These are phyloP conservation scores for Oncorhynchus mykiss DNA, from an alignment of 2,113 vertebrate species.

Conservation along the genomic window DNA sequence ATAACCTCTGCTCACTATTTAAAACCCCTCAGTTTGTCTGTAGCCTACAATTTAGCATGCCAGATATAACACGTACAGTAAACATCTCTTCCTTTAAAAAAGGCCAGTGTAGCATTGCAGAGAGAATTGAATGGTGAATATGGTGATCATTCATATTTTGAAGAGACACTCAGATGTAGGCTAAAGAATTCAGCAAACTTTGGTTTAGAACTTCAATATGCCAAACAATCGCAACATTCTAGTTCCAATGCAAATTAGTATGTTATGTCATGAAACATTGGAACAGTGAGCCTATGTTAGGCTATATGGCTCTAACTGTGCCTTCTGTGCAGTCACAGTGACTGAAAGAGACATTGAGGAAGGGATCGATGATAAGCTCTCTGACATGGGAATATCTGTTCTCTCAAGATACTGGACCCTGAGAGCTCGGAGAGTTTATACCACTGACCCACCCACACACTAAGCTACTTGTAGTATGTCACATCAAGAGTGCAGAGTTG, in stretches of 20 bases:
- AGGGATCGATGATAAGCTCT: conserved; percentile 57
- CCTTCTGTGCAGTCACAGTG: too few relatives aligned
- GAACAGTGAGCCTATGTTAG: too few relatives aligned
- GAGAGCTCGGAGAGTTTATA: conserved; percentile 47
- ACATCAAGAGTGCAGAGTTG: too few relatives aligned
- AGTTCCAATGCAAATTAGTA: too few relatives aligned
- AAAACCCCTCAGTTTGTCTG: conserved; percentile 16
- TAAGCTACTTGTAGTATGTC: too few relatives aligned
- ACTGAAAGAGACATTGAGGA: conserved; percentile 33
- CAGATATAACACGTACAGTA: neutral
- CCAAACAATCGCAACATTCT: too few relatives aligned
- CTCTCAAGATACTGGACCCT: conserved; percentile 57
- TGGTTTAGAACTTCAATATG: neutral
- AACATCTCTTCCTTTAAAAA: conserved; percentile 11
- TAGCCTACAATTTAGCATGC: conserved; percentile 10
- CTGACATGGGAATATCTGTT: conserved; percentile 60
- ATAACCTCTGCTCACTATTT: conserved; percentile 8
- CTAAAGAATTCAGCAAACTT: conserved; percentile 4
- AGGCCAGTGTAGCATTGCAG: neutral
- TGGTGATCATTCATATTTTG: too few relatives aligned
- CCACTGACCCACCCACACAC: conserved; percentile 2
- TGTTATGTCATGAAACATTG: too few relatives aligned
- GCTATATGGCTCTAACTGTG: neutral
- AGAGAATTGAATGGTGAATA: too few relatives aligned
- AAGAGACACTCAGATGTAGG: neutral